A percentile compares a stretch with the other conserved stretches of the same genome.
Evolutionary conservation across 2,888 invertebrate genomes (phyloP).

Genomic region (Hirtodrosophila confusa): DNA sequence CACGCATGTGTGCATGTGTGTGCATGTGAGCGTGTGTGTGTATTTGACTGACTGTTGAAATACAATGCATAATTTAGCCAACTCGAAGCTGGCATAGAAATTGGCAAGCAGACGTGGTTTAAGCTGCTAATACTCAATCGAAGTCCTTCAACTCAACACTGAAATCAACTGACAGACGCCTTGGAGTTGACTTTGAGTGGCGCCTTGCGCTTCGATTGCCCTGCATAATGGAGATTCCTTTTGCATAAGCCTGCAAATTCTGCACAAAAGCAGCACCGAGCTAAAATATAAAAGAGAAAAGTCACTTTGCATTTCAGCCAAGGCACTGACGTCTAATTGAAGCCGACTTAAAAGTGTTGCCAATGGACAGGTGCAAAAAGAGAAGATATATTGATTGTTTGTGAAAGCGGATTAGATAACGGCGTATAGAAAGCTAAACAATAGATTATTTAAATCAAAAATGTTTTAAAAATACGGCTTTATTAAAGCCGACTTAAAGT

Average conservation of each 20-base stretch:
- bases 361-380: constrained; percentile 10
- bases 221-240: constrained; percentile 65
- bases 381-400: constrained; percentile 21
- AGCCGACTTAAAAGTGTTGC: constrained; percentile 56
- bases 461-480: background rate
- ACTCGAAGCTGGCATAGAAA: constrained; percentile 8
- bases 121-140: constrained; percentile 12
- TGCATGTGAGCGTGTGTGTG: constrained; percentile 1
- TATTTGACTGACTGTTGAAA: constrained; percentile 15
- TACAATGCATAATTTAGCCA: constrained; percentile 36
- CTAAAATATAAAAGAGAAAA: constrained; percentile 54
- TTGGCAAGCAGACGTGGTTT: constrained; percentile 2
- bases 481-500: no score
- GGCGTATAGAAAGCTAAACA: no score
- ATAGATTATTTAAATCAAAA: background rate
- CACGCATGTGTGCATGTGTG: background rate
- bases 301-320: constrained; percentile 51
- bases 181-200: constrained; percentile 53
- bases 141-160: constrained; percentile 34
- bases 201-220: constrained; percentile 68
- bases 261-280: constrained; percentile 47
- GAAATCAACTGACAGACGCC: constrained; percentile 38
- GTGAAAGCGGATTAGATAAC: no score
- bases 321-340: constrained; percentile 64
- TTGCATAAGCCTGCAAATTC: constrained; percentile 57